Base-by-base conservation (phyloP, 2,797 vertebrate species). In the Pangasius mekongensis region DNA sequence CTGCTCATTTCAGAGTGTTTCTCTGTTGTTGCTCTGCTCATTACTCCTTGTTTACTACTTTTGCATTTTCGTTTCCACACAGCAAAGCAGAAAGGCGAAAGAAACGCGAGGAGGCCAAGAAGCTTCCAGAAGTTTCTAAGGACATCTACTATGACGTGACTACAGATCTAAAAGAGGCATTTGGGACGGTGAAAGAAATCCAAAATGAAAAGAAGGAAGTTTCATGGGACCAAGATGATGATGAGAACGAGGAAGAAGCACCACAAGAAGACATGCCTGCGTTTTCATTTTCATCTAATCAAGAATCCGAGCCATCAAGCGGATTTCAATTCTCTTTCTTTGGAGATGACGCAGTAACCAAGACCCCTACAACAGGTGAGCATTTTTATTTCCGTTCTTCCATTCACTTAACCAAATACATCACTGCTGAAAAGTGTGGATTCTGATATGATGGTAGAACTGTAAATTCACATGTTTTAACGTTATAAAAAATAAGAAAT, bases 251-350 rank as follows among this genome's bases (percentile, higher is more conserved):
- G 4, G 69, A 91, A 58, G 87, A 81, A 58, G 54, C 30, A 1
- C 30, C 77, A 58, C 52, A 9, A 39, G 86, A 47, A 18, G 64
- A 80, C n/a, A 20, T 71, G 24, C 39, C 80, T 3, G 27, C 30
- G 0, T 33, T 90, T 2, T 89, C 93, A 49, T 54, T 91, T 13
- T 74, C 88, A 16, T 39, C 10, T 64, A 92, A 91, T 47, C 90
- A 33, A n/a, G 62, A 80, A 0, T 22, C 58, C 0, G 3, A 1
- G 52, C 86, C 95, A 4, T 58, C 81, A 0, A 13, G 87, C 1
- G 94, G 93, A 11, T 99, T 99, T 90, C 97, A 88, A 0, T 99
- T 99, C 92, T 99, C 97, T 36, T 99, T 99, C 93, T 99, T 99
- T 83, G 95, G 91, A 85, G 94, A 94, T 2, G 92, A 96, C 0